phyloP scores from a whole-genome alignment of 2,888 invertebrate species.

The Gnatocerus cornutus region DNA sequence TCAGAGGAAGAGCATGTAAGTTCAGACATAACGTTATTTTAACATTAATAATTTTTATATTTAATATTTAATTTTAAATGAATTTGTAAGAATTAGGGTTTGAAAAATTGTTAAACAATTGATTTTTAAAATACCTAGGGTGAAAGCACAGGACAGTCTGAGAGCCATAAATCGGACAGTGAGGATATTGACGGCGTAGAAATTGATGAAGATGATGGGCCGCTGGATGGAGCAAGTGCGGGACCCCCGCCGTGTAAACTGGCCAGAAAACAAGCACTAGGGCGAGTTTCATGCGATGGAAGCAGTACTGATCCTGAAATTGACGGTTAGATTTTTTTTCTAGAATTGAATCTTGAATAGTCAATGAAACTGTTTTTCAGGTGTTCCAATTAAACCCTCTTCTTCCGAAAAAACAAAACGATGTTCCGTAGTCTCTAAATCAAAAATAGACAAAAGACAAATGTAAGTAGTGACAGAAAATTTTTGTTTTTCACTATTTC shows the following conservation, averaged over 20 bases:
- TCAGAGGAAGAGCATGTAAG: constrained; percentile 82
- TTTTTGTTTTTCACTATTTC: no score
- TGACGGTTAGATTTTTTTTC: constrained; percentile 61
- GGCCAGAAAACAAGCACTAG: constrained; percentile 64
- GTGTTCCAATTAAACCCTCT: constrained; percentile 59
- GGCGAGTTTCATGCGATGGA: constrained; percentile 55
- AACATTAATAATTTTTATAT: no score
- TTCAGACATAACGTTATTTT: no score
- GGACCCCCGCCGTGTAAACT: constrained; percentile 74
- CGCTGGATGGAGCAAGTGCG: constrained; percentile 68
- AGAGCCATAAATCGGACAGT: constrained; percentile 73
- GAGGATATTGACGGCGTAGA: constrained; percentile 71
- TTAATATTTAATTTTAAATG: no score
- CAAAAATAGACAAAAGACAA: constrained; percentile 52
- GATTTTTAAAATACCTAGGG: constrained; percentile 71
- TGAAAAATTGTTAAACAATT: no score
- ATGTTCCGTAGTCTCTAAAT: constrained; percentile 44
- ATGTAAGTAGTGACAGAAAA: no score
- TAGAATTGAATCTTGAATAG: no score
- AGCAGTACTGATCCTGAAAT: constrained; percentile 67
- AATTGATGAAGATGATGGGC: constrained; percentile 71
- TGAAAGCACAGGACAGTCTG: constrained; percentile 76
- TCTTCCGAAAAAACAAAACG: constrained; percentile 57
- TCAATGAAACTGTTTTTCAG: no score
- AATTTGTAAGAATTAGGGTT: no score